Evolutionary conservation across 2,113 vertebrate species (phyloP).

Genomic region (Vidua macroura): DNA sequence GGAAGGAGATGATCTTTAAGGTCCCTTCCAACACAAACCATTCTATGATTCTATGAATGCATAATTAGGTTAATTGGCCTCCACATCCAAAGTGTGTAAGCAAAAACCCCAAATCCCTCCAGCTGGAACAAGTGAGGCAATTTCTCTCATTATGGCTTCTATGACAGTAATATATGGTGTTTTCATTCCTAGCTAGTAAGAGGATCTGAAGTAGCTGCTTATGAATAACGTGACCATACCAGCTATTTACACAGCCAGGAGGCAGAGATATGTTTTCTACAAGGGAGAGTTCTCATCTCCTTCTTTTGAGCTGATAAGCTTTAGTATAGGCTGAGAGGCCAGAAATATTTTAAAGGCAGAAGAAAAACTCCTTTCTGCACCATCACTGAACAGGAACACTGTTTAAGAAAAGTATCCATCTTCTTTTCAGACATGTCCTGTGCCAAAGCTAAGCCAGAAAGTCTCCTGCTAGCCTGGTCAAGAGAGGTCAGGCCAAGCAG

Average conservation of each 20-base stretch:
- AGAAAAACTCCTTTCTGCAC: not conserved
- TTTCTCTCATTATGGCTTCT: not conserved
- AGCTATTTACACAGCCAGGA: not conserved
- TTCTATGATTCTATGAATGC: not conserved
- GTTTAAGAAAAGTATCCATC: not conserved
- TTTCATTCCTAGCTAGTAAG: not conserved
- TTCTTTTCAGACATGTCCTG: not conserved
- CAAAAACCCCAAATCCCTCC: not conserved
- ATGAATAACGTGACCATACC: not conserved
- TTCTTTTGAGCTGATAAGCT: not conserved
- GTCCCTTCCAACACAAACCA: not conserved
- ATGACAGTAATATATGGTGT: not conserved
- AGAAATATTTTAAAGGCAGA: not conserved
- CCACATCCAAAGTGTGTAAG: not conserved
- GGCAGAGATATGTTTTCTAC: not conserved
- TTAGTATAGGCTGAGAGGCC: not conserved
- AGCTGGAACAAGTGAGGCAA: not conserved
- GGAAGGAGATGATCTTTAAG: not conserved
- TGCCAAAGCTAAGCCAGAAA: not conserved
- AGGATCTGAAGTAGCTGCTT: not conserved
- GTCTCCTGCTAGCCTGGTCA: not conserved
- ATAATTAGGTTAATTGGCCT: not conserved
- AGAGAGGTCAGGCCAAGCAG: not conserved
- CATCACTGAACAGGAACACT: not conserved
- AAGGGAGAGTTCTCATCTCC: not conserved